phyloP scores from a whole-genome alignment of 1,140 invertebrate species.

The Danaus plexippus region DNA sequence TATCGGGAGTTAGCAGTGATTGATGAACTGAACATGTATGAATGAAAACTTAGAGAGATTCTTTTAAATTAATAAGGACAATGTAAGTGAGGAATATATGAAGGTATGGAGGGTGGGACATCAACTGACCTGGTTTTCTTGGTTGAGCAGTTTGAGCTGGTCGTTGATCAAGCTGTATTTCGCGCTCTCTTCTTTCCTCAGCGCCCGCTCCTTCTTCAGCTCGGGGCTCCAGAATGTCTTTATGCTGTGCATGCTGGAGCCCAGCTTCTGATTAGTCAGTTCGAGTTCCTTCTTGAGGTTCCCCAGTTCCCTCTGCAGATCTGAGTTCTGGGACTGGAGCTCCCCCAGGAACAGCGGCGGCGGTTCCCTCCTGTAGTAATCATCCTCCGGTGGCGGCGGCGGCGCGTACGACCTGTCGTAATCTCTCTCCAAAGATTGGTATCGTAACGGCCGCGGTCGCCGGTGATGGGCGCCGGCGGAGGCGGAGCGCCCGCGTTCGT shows the following conservation, averaged over 20 bases:
- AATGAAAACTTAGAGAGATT: not conserved
- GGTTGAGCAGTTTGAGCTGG: slow-evolving; percentile 95
- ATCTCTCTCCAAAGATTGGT: slow-evolving; percentile 61
- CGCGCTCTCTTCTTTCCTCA: slow-evolving; percentile 97
- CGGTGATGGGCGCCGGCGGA: slow-evolving; percentile 65
- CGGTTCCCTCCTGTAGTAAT: slow-evolving; percentile 58
- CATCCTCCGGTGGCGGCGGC: slow-evolving; percentile 58
- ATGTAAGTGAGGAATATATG: slow-evolving; percentile 4
- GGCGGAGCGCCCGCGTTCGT: slow-evolving; percentile 70
- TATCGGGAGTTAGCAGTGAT: too few species aligned
- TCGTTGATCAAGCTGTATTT: slow-evolving; percentile 98
- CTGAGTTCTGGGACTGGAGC: slow-evolving; percentile 94
- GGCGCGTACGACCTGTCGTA: slow-evolving; percentile 63
- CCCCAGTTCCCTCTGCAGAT: slow-evolving; percentile 96
- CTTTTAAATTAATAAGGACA: not conserved
- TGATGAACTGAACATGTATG: too few species aligned
- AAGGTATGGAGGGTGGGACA: not conserved
- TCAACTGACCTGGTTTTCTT: slow-evolving; percentile 93
- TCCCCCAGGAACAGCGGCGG: slow-evolving; percentile 85
- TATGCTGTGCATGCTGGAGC: slow-evolving; percentile 99
- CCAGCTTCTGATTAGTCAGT: slow-evolving; percentile 97
- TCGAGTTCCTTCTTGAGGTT: slow-evolving; percentile 97
- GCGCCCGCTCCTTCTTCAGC: slow-evolving; percentile 96
- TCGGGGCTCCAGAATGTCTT: slow-evolving; percentile 99
- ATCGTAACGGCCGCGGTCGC: slow-evolving; percentile 51